Base-by-base conservation (phyloP, 2,113 vertebrate species). In the Catharus fuscescens region DNA sequence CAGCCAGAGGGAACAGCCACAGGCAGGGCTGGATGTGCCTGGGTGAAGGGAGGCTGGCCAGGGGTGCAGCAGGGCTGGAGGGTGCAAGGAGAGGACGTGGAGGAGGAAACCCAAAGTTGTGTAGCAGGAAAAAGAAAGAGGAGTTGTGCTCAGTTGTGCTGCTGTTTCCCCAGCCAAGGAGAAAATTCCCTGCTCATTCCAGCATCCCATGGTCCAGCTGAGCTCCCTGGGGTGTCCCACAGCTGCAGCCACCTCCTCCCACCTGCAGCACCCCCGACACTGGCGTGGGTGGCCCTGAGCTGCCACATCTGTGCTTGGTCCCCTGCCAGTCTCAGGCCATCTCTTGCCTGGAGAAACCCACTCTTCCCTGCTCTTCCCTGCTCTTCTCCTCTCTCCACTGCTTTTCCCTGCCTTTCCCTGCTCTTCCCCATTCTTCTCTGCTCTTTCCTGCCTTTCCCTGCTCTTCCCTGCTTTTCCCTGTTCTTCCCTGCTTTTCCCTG, bases 401-500 rank as follows among this genome's bases (percentile, higher is more conserved):
- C 36, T 50, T 9, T 25, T 50, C 25, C 24, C 47, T 48, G 21
- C 3, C 24, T 5, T 34, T n/a, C 80, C 32, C 57, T 17, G 13
- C 9, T 14, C 1, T 28, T 48, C 44, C 5, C 64, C 34, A 34
- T 34, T 34, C 34, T 34, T 34, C 34, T 34, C 34, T 48, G 28
- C 18, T 8, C 1, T 38, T 32, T 7, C 34, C 1, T 7, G 34
- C 34, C 20, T 2, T 2, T 36, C 36, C 26, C 9, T 17, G 13
- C 14, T 32, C 2, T 34, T 18, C 24, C 13, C 36, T 53, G 48
- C 36, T 50, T 9, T 50, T 50, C 25, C 24, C 47, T 48, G 21
- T 2, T 32, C 2, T 34, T 18, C 31, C 13, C 48, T 15, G 0
- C 9, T 10, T 2, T 47, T 47, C 25, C 24, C n/a, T 2, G 1